Percentiles rank a stretch among this genome's conserved stretches.
Conservation (phyloP, 2,888 invertebrate species). For the Meiosimyza platycephala region DNA sequence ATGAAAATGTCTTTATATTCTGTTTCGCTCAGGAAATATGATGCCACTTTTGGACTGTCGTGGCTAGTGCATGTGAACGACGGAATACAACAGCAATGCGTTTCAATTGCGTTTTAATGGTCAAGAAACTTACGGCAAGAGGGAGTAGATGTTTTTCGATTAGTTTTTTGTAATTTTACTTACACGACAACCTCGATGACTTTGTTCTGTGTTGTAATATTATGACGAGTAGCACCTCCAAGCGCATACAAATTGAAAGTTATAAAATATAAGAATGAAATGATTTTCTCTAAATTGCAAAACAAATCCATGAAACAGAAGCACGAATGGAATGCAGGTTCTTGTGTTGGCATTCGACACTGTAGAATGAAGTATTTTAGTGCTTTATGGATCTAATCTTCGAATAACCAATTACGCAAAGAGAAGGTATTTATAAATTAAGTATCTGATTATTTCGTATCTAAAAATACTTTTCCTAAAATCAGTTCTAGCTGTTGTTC, state of each 20-base stretch:
- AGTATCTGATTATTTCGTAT: too few species aligned
- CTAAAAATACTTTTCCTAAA: too few species aligned
- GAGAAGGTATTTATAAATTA: too few species aligned
- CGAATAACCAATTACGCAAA: too few species aligned
- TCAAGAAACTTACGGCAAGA: conserved; percentile 1
- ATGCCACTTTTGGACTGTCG: not conserved
- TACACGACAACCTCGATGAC: not conserved
- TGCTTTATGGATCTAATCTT: too few species aligned
- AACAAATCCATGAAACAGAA: conserved; percentile 29
- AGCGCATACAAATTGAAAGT: conserved; percentile 36
- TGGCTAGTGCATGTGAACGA: not conserved
- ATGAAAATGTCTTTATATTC: conserved; percentile 33
- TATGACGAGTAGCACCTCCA: conserved; percentile 31
- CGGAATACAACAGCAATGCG: conserved; percentile 3
- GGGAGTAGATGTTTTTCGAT: conserved; percentile 27
- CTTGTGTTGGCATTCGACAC: too few species aligned
- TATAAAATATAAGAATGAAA: conserved; percentile 34
- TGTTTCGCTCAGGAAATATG: not conserved
- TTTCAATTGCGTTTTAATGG: conserved; percentile 35
- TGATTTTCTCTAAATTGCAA: conserved; percentile 33
- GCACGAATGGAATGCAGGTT: not conserved
- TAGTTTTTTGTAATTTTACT: conserved; percentile 28
- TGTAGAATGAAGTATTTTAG: too few species aligned
- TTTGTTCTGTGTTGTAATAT: conserved; percentile 11
- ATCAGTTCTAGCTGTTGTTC: too few species aligned